Conservation (phyloP, 23 tunicate genomes). For the Aplidium turbinatum region DNA sequence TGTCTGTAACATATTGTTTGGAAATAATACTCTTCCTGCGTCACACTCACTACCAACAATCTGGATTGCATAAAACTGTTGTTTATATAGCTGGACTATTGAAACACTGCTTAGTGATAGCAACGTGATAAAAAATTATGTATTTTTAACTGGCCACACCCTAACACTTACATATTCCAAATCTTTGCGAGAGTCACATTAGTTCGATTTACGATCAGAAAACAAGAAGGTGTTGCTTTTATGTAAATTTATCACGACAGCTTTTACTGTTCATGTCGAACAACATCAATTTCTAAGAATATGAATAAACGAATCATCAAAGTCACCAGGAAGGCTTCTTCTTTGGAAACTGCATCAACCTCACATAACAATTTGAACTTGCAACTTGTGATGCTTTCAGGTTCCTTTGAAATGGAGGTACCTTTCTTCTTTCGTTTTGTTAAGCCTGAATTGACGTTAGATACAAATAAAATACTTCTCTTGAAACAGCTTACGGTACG, state of each 20-base stretch:
- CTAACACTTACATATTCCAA: not conserved
- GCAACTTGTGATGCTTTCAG: constrained; percentile 20
- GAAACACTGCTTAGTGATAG: no score
- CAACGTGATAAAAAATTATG: no score
- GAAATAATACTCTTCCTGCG: not conserved
- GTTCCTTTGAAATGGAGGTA: constrained; percentile 1
- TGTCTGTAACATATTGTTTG: constrained; percentile 31
- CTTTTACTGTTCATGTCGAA: not conserved
- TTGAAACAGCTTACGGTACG: not conserved
- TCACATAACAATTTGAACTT: constrained; percentile 29
- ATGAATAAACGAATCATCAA: not conserved
- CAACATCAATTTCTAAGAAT: not conserved
- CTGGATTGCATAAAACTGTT: no score
- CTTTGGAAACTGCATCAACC: constrained; percentile 20
- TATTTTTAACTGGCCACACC: no score
- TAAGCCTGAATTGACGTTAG: constrained; percentile 23
- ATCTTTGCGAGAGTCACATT: not conserved
- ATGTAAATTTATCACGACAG: not conserved
- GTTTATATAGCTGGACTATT: no score
- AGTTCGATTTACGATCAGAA: not conserved
- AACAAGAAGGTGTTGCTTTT: not conserved
- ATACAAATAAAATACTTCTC: not conserved
- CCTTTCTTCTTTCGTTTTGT: constrained; percentile 30
- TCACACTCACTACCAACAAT: no score
- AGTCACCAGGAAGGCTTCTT: constrained; percentile 39